These are phyloP conservation scores for Heliocidaris tuberculata DNA, from an alignment of 35 echinoderm and acorn worm genomes.

Conservation along the genomic window DNA sequence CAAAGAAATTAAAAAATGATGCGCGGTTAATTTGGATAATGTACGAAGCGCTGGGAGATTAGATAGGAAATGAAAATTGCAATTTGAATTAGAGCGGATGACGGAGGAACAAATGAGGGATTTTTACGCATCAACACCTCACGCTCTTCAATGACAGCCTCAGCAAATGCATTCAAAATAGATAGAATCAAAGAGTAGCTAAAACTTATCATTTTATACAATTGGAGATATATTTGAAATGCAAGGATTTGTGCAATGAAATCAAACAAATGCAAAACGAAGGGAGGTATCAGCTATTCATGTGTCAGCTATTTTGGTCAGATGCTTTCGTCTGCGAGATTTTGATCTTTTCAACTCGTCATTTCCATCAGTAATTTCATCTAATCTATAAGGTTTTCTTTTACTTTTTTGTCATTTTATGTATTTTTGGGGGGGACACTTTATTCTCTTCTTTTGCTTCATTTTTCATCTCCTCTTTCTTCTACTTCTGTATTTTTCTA, in stretches of 20 bases:
- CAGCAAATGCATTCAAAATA: not conserved
- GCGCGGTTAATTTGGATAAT: not conserved
- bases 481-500: not conserved
- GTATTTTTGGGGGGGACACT: not conserved
- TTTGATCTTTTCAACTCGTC: not conserved
- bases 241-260: not conserved
- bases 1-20: not conserved
- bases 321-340: not conserved
- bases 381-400: not conserved
- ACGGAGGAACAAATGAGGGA: not conserved
- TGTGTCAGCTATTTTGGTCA: not conserved
- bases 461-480: not conserved
- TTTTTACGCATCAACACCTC: not conserved
- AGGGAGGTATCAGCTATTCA: not conserved
- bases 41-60: not conserved
- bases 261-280: not conserved
- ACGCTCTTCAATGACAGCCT: not conserved
- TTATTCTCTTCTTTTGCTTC: not conserved
- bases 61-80: slow-evolving; percentile 4
- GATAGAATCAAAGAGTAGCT: not conserved
- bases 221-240: not conserved
- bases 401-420: not conserved
- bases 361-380: not conserved
- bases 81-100: slow-evolving; percentile 19
- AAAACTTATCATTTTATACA: not conserved